Conservation (phyloP, 1,140 invertebrate species). For the Diachasma alloeum region DNA sequence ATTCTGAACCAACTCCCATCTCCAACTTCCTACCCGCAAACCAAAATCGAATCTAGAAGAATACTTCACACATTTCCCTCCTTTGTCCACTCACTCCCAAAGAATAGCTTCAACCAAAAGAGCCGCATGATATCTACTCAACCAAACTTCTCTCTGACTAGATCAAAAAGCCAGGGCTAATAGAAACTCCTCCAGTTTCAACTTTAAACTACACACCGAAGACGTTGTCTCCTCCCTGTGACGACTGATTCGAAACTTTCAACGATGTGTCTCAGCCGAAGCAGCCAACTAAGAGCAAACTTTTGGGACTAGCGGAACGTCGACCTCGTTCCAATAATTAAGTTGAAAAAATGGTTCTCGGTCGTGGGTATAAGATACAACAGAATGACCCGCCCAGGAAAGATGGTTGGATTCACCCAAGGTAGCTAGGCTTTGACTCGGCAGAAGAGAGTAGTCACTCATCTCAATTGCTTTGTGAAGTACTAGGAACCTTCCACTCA, state of each 20-base stretch:
- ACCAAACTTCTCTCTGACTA: not conserved
- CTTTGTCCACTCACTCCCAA: not conserved
- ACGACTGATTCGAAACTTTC: not conserved
- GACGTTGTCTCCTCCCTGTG: not conserved
- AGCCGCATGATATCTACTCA: not conserved
- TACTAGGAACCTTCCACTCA: no score
- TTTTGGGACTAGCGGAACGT: constrained; percentile 34
- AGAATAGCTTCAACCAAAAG: not conserved
- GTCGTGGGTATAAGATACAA: not conserved
- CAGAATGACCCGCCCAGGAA: not conserved
- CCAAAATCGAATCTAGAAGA: no score
- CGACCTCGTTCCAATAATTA: constrained; percentile 53
- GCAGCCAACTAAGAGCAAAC: constrained; percentile 34
- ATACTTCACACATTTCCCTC: no score
- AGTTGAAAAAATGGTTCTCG: constrained; percentile 53
- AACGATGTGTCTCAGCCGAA: not conserved
- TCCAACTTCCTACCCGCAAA: no score
- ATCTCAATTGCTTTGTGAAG: no score
- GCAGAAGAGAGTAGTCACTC: no score
- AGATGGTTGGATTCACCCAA: constrained; percentile 28
- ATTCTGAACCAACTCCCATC: no score
- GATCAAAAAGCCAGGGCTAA: not conserved
- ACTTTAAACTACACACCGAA: not conserved
- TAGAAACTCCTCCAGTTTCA: not conserved
- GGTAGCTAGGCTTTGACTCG: constrained; percentile 34